phyloP scores from a whole-genome alignment of 2,888 invertebrate genomes.

The Campopleginae sp. region DNA sequence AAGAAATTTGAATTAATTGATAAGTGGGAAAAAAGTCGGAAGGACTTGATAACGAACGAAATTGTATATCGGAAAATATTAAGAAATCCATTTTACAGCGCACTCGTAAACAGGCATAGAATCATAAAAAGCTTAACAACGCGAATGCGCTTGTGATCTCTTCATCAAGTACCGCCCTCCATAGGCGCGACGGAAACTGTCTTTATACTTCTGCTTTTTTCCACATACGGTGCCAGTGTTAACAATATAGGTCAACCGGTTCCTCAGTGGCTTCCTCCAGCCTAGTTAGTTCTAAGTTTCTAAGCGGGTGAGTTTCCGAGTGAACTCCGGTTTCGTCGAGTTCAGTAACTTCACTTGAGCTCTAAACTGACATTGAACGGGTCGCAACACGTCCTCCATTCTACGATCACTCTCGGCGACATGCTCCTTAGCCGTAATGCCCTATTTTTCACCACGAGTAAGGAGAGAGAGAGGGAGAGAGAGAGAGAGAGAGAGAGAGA shows the following conservation, averaged over 20 bases:
- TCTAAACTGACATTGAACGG: conserved; percentile 20
- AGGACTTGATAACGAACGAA: not conserved
- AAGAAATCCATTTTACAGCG: not conserved
- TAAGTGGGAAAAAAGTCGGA: not conserved
- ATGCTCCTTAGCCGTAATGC: not conserved
- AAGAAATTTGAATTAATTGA: not conserved
- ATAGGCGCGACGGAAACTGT: not conserved
- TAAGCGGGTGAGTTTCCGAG: conserved; percentile 13
- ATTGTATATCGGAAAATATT: not conserved
- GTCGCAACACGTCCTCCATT: conserved; percentile 26
- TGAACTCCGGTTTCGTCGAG: not conserved
- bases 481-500: not conserved
- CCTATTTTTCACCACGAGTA: not conserved
- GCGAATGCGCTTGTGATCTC: not conserved
- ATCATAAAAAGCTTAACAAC: not conserved
- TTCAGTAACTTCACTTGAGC: conserved; percentile 17
- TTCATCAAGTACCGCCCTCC: not conserved
- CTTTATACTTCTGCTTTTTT: not conserved
- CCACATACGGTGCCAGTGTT: not conserved
- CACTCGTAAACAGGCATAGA: not conserved
- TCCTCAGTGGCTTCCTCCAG: conserved; percentile 6
- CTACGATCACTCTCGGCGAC: not conserved
- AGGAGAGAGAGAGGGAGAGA: not conserved
- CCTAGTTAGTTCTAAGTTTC: conserved; percentile 19
- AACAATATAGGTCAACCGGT: conserved; percentile 24